A percentile compares a stretch with the other conserved stretches of the same genome.
Conservation (phyloP, 2,888 invertebrate species). For the Steromphala cineraria region DNA sequence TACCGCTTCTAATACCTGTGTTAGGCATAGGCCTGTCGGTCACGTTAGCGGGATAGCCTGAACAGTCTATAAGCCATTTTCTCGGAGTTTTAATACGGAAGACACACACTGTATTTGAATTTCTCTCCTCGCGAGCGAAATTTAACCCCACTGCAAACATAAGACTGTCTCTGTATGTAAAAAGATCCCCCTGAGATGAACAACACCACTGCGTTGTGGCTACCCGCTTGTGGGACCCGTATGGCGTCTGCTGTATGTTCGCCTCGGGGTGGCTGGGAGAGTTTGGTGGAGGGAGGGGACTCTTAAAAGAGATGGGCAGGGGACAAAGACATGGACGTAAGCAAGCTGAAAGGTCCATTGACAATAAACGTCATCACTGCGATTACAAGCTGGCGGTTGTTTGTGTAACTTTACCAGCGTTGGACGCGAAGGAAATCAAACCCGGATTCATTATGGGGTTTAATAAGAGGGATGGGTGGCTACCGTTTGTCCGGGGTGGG, state of each 20-base stretch:
- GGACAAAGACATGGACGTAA: background rate
- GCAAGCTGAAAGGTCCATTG: background rate
- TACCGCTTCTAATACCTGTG: background rate
- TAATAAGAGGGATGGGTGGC: background rate
- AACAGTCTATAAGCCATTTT: conserved; percentile 14
- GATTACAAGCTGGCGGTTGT: no score
- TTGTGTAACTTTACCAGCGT: no score
- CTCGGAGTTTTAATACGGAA: conserved; percentile 17
- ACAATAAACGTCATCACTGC: background rate
- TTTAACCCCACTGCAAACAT: conserved; percentile 17
- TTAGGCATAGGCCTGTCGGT: background rate
- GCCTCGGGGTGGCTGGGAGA: background rate
- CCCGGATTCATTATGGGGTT: background rate
- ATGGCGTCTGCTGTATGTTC: background rate
- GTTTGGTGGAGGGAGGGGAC: background rate
- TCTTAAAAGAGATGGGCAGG: background rate
- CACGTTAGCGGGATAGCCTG: background rate
- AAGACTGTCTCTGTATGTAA: background rate
- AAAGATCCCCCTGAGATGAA: background rate
- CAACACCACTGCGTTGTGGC: background rate
- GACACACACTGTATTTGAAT: conserved; percentile 20
- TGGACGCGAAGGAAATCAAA: background rate
- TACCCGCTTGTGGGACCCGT: background rate
- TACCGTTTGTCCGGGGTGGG: background rate
- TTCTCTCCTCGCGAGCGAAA: conserved; percentile 19